Base-by-base conservation (phyloP, 1,140 invertebrate species). In the Tetramorium simillimum region DNA sequence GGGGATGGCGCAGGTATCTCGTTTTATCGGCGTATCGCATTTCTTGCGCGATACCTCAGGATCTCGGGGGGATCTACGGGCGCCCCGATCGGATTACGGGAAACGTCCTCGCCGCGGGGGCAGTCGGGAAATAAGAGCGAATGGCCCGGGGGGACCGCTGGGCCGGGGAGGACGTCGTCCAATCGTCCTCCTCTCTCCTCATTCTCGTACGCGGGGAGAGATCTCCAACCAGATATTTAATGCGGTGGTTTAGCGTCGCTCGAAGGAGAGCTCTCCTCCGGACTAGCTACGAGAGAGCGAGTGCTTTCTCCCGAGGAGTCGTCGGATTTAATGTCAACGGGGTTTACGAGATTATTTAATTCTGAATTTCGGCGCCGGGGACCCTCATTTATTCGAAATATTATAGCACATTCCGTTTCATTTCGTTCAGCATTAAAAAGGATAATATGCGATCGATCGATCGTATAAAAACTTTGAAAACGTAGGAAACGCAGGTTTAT, bases 11-110 rank as follows among this genome's bases (percentile, higher is more conserved):
- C 24, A 60, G 65, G 69, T 78, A 60, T 56, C 86, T 86, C 69
- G 88, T 89, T 91, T 92, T 91, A 91, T 90, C 87, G 90, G 67
- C 51, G 87, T 92, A 92, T 92, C 91, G 73, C 77, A 58, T 91
- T 92, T 88, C 89, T 82, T 49, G 62, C 62, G 81, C 63, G 67
- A 88, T 73, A 81, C 58, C 46, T 88, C 86, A 60, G 80, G 85
- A 89, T 91, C 82, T 65, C 37, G 63, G 33, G 63, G 33, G 43
- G 70, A 60, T 76, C 53, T 62, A 62, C 43, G 77, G 51, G n/a
- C 53, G 58, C 28, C 18, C 40, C 76, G 75, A 72, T 80, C 62
- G 87, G 62, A 87, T 87, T 88, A 82, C 82, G 90, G 86, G 75
- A 90, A 90, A 91, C 43, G 65, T 63, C 28, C 40, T 84, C 80